These are phyloP conservation scores for Drosophila kepulauana DNA, from an alignment of 1,140 invertebrate species.

Conservation along the genomic window DNA sequence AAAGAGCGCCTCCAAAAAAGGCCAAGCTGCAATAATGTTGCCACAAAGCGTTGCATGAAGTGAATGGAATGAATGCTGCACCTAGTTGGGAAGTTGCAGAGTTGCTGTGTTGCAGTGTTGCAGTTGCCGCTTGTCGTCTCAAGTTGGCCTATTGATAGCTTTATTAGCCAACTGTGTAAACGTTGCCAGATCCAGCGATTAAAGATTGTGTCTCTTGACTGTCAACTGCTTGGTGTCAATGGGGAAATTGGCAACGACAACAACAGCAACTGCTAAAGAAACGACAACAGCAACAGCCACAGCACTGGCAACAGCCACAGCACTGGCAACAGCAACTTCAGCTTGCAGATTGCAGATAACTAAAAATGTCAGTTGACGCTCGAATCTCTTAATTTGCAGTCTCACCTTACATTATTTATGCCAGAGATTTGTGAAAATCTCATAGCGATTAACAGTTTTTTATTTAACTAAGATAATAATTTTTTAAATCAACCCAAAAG, in stretches of 20 bases:
- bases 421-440: background rate
- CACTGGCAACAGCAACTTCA: background rate
- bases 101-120: background rate
- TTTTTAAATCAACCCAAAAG: no score
- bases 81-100: slow-evolving; percentile 27
- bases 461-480: no score
- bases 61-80: slow-evolving; percentile 62
- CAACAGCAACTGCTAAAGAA: no score
- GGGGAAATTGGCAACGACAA: slow-evolving; percentile 26
- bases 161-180: slow-evolving; percentile 67
- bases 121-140: slow-evolving; percentile 12
- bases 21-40: slow-evolving; percentile 9
- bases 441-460: no score
- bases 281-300: slow-evolving; percentile 19
- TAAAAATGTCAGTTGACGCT: background rate
- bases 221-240: slow-evolving; percentile 13
- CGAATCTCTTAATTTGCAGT: slow-evolving; percentile 8
- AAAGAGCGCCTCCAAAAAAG: slow-evolving; percentile 32
- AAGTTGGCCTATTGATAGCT: slow-evolving; percentile 55
- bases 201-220: slow-evolving; percentile 60
- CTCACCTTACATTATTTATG: background rate
- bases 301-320: background rate
- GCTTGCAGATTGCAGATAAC: slow-evolving; percentile 2
- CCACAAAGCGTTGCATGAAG: slow-evolving; percentile 33
- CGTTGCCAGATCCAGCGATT: slow-evolving; percentile 41